Evolutionary conservation across 2,888 invertebrate species (phyloP).

Genomic region (Sclerodermus sp.): DNA sequence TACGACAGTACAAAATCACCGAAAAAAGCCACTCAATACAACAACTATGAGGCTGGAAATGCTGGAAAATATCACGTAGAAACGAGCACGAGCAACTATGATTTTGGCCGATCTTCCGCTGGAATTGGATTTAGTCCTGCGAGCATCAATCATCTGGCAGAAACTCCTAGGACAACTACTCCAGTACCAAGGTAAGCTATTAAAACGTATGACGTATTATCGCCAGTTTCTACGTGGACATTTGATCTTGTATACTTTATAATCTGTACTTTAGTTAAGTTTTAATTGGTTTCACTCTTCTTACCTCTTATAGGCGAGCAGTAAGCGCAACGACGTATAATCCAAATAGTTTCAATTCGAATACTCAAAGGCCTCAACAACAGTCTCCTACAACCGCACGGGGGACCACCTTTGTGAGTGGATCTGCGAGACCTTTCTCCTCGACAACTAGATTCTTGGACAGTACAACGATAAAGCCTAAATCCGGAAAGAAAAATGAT

Average conservation of each 20-base stretch:
- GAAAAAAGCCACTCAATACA: slow-evolving; percentile 46
- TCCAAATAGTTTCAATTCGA: slow-evolving; percentile 41
- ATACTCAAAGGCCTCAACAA: slow-evolving; percentile 40
- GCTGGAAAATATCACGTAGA: slow-evolving; percentile 43
- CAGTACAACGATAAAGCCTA: slow-evolving; percentile 49
- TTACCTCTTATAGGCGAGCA: slow-evolving; percentile 35
- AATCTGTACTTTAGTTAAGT: too few species aligned
- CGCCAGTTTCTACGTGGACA: too few species aligned
- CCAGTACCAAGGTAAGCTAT: slow-evolving; percentile 44
- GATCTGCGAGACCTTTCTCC: slow-evolving; percentile 51
- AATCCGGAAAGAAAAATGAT: slow-evolving; percentile 62
- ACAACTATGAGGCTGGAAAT: slow-evolving; percentile 38
- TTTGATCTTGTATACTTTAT: too few species aligned
- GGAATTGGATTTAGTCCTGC: slow-evolving; percentile 54
- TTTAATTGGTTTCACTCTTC: not conserved
- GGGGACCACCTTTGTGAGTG: slow-evolving; percentile 50
- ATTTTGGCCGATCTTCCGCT: slow-evolving; percentile 40
- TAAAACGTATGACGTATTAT: not conserved
- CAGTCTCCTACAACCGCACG: slow-evolving; percentile 46
- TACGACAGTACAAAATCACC: slow-evolving; percentile 44
- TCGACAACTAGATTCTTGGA: slow-evolving; percentile 46
- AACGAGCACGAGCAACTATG: slow-evolving; percentile 44
- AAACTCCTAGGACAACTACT: slow-evolving; percentile 47
- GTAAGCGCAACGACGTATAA: slow-evolving; percentile 45
- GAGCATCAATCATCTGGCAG: slow-evolving; percentile 52